phyloP scores from a whole-genome alignment of 2,888 invertebrate genomes.

The Mylabris sibirica region DNA sequence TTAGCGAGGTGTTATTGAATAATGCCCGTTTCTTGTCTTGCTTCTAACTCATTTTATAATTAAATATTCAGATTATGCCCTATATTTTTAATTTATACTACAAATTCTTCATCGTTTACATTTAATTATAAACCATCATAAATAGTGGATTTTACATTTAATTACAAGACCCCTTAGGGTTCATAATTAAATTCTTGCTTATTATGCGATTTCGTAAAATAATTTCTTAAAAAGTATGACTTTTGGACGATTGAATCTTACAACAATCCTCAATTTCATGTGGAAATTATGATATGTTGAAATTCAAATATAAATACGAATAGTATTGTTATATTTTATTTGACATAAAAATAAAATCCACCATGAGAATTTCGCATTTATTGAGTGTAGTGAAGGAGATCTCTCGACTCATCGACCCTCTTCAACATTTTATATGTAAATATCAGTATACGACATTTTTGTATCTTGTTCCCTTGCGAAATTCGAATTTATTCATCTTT shows the following conservation, averaged over 20 bases:
- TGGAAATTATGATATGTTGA: neutral
- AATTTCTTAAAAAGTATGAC: neutral
- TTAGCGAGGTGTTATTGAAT: neutral
- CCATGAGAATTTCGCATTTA: slow-evolving; percentile 5
- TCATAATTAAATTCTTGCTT: neutral
- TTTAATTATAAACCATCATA: neutral
- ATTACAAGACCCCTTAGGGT: neutral
- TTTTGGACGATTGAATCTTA: neutral
- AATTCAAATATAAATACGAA: neutral
- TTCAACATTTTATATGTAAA: neutral
- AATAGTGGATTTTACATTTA: neutral
- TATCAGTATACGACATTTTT: neutral
- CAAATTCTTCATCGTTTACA: neutral
- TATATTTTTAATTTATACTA: neutral
- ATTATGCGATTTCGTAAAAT: too few relatives aligned
- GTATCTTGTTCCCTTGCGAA: neutral
- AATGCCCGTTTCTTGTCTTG: neutral
- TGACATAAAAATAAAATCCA: neutral
- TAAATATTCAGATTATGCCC: neutral
- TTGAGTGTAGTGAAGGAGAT: neutral
- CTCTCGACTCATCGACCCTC: slow-evolving; percentile 2
- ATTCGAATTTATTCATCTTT: neutral
- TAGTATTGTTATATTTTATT: neutral
- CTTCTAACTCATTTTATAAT: neutral
- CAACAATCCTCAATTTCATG: neutral